Evolutionary conservation across 2,888 invertebrate species (phyloP), one percentile per base, ranked within the genome.

Genomic region (Ecdyonurus torrentis): DNA sequence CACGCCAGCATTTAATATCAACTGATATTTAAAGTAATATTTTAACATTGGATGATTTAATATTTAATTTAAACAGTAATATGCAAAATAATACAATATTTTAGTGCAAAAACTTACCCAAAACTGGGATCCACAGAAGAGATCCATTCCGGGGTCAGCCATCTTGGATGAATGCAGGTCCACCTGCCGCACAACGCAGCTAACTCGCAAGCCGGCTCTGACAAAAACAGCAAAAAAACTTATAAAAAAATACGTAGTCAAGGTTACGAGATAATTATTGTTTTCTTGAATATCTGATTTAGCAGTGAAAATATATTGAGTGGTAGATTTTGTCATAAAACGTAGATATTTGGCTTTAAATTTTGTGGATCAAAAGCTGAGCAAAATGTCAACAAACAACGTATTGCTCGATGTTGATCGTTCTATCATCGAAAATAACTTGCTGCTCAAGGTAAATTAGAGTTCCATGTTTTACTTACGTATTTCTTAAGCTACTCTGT

Each of bases 101-200:
- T n/a, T n/a, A n/a, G n/a, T n/a, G n/a, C n/a, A n/a, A n/a, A n/a
- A 69, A 77, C 84, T 86, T 80, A 89, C 89, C 89, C 89, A 90
- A 81, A 89, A 89, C 74, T 76, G 74, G 63, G 85, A 83, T 68
- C 88, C 89, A 74, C 89, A 90, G 78, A 87, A 89, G 20, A 2
- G 7, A 22, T 55, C 55, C 55, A 55, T 55, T 22, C 55, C 55
- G 10, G 10, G 7, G 10, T 55, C 55, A n/a, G 22, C 22, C 52
- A 61, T 22, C 22, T 61, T 61, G n/a, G 19, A 22, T 10, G 22
- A 3, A n/a, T n/a, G n/a, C n/a, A n/a, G n/a, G n/a, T n/a, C n/a
- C 52, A 50, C 20, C 25, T 61, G 22, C 15, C n/a, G 3, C 19
- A 23, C 37, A 37, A 37, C 37, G 37, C 37, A 10, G 37, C 37